Percentiles rank a stretch among this genome's conserved stretches.
Conservation (phyloP, 1,140 invertebrate genomes). For the Acyrthosiphon pisum region DNA sequence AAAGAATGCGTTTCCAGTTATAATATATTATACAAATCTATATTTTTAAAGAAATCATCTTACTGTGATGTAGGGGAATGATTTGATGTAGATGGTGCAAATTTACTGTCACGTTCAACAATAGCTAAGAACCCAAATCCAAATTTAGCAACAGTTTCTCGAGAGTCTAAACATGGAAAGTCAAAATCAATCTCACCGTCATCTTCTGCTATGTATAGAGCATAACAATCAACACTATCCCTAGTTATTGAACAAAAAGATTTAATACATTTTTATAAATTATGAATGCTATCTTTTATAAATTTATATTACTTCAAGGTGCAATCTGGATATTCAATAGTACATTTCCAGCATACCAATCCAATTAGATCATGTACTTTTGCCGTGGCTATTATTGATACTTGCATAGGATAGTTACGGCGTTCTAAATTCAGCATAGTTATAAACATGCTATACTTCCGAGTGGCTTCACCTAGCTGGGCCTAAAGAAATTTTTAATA, state of each 20-base stretch:
- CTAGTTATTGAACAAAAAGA: constrained; percentile 44
- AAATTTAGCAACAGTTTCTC: constrained; percentile 90
- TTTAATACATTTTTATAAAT: constrained; percentile 51
- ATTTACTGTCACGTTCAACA: constrained; percentile 70
- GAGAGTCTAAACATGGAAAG: constrained; percentile 87
- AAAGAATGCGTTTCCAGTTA: not conserved
- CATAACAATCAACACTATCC: constrained; percentile 69
- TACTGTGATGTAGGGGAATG: constrained; percentile 52
- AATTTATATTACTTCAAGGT: constrained; percentile 67
- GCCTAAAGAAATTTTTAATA: constrained; percentile 64
- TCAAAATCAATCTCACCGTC: constrained; percentile 95
- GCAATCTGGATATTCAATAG: constrained; percentile 65
- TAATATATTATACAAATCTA: not conserved
- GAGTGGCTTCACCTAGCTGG: constrained; percentile 77
- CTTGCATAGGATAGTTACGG: constrained; percentile 82
- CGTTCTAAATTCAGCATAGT: constrained; percentile 82
- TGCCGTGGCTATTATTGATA: constrained; percentile 80
- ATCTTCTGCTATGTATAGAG: constrained; percentile 92
- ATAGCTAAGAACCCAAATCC: constrained; percentile 89
- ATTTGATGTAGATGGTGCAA: constrained; percentile 34
- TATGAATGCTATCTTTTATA: not conserved
- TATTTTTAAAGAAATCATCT: not conserved
- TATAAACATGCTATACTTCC: constrained; percentile 85
- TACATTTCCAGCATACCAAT: constrained; percentile 84
- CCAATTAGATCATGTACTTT: constrained; percentile 94